A percentile compares a stretch with the other conserved stretches of the same genome.
These are phyloP conservation scores for Colaptes auratus DNA, from an alignment of 2,113 vertebrate genomes.

Conservation along the genomic window DNA sequence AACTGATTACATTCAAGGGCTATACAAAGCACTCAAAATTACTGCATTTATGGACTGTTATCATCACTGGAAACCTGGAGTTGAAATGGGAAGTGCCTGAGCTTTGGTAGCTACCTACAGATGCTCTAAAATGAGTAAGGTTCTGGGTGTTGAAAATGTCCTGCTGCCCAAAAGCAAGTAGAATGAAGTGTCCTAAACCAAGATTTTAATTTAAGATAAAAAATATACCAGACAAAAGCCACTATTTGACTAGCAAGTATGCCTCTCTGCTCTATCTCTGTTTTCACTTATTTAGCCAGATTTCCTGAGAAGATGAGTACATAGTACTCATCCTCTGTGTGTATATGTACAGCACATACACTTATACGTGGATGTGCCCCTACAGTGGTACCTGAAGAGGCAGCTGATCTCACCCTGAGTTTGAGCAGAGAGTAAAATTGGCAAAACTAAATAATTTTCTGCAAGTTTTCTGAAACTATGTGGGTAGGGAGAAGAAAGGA, in stretches of 20 bases:
- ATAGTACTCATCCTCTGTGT: background rate
- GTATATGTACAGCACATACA: no score
- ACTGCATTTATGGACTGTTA: background rate
- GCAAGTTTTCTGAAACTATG: background rate
- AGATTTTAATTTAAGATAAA: background rate
- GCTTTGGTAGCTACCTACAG: background rate
- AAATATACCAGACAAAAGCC: fast-evolving
- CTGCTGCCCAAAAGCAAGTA: background rate
- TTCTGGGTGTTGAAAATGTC: background rate
- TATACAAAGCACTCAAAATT: background rate
- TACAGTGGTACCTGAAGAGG: background rate
- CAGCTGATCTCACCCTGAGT: background rate
- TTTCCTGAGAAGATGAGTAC: background rate
- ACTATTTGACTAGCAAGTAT: background rate
- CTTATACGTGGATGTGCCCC: background rate
- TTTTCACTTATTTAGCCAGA: background rate
- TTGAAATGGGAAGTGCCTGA: background rate
- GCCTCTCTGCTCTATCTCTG: background rate
- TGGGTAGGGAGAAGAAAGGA: background rate
- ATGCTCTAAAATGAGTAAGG: background rate
- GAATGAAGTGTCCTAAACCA: background rate
- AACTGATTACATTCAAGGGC: background rate
- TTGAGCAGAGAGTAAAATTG: background rate
- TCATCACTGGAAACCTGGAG: background rate
- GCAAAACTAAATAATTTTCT: background rate